Evolutionary conservation across 2,797 vertebrate genomes (phyloP), one percentile per base, ranked within the genome.

Genomic region (Yasuhikotakia modesta): DNA sequence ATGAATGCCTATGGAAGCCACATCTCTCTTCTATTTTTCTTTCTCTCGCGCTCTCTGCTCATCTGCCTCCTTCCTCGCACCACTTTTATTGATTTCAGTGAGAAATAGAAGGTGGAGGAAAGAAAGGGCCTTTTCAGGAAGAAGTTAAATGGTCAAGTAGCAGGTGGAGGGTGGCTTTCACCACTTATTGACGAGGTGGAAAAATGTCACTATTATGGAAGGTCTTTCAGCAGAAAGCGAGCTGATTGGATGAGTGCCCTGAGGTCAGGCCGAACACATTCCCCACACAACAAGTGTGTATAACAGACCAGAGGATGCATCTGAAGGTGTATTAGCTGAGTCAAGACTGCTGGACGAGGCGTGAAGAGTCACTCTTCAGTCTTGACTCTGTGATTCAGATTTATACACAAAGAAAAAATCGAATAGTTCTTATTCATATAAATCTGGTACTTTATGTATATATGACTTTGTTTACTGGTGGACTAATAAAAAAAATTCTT

Each of bases 61-160:
- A 90, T 90, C 83, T 86, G 90, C 87, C 90, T 91, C 89, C 89
- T 91, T 89, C 88, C 89, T 88, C 83, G 86, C 89, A 90, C 89
- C 87, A 86, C 90, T 89, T 89, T 92, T 94, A 94, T 94, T 93
- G 93, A 94, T 94, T 94, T 94, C 88, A 90, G 85, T 76, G 81
- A 91, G 92, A 92, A 92, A 91, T 86, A 90, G 91, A 92, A 86
- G 89, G 87, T 88, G 88, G 88, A 89, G 87, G 89, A 91, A 90
- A 93, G 91, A 93, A 93, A 93, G 87, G 88, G 89, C 87, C 91
- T 93, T 94, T 94, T 94, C 92, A 94, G 89, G 86, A 91, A 90
- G 91, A 94, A 94, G 93, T 94, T 94, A 94, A 94, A 93, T 87
- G 93, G 93, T 94, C 93, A 93, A 94, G 93, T 93, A 94, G 92